Conservation (phyloP, 2,888 invertebrate species). For the Steinernema scapterisci region DNA sequence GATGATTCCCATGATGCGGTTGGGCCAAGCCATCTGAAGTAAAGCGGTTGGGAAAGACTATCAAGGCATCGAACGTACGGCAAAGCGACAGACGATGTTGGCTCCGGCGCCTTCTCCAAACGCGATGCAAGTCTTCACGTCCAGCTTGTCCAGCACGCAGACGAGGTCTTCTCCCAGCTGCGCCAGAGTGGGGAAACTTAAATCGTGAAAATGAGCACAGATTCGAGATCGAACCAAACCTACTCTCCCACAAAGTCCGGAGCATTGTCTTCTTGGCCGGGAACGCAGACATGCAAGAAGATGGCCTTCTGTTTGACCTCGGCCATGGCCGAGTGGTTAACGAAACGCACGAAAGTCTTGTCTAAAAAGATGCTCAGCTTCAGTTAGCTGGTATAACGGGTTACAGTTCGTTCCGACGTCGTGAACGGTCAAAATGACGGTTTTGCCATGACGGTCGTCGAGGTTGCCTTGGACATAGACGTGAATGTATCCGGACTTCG, state of each 20-base stretch:
- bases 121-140: constrained; percentile 81
- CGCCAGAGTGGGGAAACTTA: constrained; percentile 80
- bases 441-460: constrained; percentile 79
- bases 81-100: constrained; percentile 83
- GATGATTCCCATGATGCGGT: constrained; percentile 79
- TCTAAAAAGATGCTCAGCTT: constrained; percentile 69
- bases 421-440: constrained; percentile 85
- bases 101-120: constrained; percentile 87
- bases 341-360: constrained; percentile 81
- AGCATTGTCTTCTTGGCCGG: constrained; percentile 84
- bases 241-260: constrained; percentile 62
- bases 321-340: constrained; percentile 81
- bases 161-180: constrained; percentile 81
- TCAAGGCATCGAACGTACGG: constrained; percentile 69
- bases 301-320: constrained; percentile 83
- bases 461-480: constrained; percentile 74
- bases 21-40: constrained; percentile 76
- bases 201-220: background rate
- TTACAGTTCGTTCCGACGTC: constrained; percentile 78
- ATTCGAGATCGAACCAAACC: constrained; percentile 18
- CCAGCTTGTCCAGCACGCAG: constrained; percentile 81
- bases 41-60: background rate
- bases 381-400: constrained; percentile 46
- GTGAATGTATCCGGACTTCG: constrained; percentile 27
- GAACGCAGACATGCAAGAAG: constrained; percentile 84